Base-by-base conservation (phyloP, 2,797 vertebrate genomes). In the Gymnoscopelus braueri region DNA sequence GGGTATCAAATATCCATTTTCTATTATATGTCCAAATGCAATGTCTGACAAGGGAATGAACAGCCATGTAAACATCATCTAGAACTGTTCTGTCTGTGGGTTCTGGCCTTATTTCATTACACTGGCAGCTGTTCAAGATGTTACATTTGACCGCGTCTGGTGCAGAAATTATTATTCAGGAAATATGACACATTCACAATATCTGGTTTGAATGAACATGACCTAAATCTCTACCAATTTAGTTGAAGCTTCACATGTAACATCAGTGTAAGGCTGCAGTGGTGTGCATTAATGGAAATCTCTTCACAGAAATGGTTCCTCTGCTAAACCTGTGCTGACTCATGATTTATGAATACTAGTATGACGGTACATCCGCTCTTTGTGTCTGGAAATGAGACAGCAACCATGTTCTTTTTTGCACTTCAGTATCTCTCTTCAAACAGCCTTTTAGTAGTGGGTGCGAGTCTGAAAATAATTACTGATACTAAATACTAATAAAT, bases 271-370 rank as follows among this genome's bases (percentile, higher is more conserved):
- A 65, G 63, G 67, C 72, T 26, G 67, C 58, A n/a, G 68, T 70
- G 82, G 63, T 59, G 79, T 61, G 53, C 67, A 72, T 53, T 26
- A 53, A 61, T 67, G 74, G 81, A 85, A 89, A 84, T 85, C 78
- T 77, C 57, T 47, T 84, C 61, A 44, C 53, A 79, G 71, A 81
- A 79, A 75, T 58, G 68, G 68, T 53, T 77, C n/a, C 75, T 74
- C 72, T 0, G 71, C 72, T 83, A 60, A 88, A 83, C 68, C 72
- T 2, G 26, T 6, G 79, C 84, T 85, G 86, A 88, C 77, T 89
- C 86, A 87, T 85, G 77, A 63, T 70, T 77, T 67, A 26, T 13
- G 44, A 57, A 65, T 10, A 71, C 63, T 74, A 9, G 35, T 48
- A 66, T 75, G 84, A 84, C 65, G 8, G 75, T 57, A 74, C 79